These are phyloP conservation scores for Agrotis exclamationis DNA, from an alignment of 2,888 invertebrate species.

Conservation along the genomic window DNA sequence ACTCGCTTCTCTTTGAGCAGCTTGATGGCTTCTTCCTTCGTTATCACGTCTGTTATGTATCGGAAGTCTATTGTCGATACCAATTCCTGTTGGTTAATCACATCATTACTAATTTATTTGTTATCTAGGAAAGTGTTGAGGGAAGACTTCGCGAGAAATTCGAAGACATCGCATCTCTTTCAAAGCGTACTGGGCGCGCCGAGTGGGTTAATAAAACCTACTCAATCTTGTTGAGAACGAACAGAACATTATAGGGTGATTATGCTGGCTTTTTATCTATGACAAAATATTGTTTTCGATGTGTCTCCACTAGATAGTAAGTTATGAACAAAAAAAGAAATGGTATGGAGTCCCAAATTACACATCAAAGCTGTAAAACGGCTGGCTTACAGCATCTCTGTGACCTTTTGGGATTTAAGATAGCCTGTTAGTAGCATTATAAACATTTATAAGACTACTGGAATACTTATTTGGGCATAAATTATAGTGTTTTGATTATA, in stretches of 20 bases:
- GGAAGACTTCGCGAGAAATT: background rate
- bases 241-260: background rate
- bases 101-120: background rate
- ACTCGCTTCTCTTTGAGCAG: slow-evolving; percentile 91
- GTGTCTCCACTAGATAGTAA: background rate
- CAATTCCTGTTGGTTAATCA: slow-evolving; percentile 87
- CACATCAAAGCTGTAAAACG: no score
- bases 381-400: no score
- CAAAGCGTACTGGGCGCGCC: background rate
- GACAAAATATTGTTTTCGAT: background rate
- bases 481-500: no score
- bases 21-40: slow-evolving; percentile 95
- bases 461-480: no score
- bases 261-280: background rate
- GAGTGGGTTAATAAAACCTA: background rate
- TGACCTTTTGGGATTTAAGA: no score
- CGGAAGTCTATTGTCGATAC: slow-evolving; percentile 97
- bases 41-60: slow-evolving; percentile 95
- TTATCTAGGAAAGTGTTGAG: background rate
- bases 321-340: background rate
- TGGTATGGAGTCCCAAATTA: background rate
- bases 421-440: no score
- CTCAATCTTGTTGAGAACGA: no score
- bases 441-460: no score
- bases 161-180: background rate